phyloP scores from a whole-genome alignment of 2,888 invertebrate genomes.

The Cephus runcator region DNA sequence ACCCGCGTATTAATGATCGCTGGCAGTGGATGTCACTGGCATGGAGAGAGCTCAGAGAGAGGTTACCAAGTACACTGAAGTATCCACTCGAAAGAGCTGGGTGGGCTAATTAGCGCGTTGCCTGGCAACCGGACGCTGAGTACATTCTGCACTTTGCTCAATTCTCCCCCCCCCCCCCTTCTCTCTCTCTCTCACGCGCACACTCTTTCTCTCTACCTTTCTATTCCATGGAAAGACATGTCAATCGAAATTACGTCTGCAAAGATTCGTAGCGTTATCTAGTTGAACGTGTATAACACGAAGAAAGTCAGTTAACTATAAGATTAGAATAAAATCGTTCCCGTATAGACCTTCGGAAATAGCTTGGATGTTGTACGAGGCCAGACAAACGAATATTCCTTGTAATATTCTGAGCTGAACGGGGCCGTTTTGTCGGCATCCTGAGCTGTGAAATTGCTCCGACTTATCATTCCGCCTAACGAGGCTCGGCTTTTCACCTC shows the following conservation, averaged over 20 bases:
- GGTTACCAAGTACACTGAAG: constrained; percentile 61
- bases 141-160: constrained; percentile 56
- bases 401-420: background rate
- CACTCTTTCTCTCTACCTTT: background rate
- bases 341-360: too few species aligned
- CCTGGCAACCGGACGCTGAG: constrained; percentile 60
- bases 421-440: constrained; percentile 43
- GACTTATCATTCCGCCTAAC: constrained; percentile 64
- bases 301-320: constrained; percentile 15
- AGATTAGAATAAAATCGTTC: too few species aligned
- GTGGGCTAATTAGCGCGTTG: constrained; percentile 66
- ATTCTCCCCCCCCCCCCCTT: constrained; percentile 31
- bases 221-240: constrained; percentile 18
- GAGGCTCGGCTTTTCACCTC: constrained; percentile 53
- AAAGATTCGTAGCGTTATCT: too few species aligned
- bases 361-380: too few species aligned
- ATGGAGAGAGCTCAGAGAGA: constrained; percentile 45
- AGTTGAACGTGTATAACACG: constrained; percentile 24
- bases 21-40: background rate
- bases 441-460: constrained; percentile 58
- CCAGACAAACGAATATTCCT: too few species aligned
- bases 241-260: constrained; percentile 24
- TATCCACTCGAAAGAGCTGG: constrained; percentile 64
- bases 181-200: background rate
- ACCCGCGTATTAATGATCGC: background rate